A percentile compares a stretch with the other conserved stretches of the same genome.
Evolutionary conservation across 2,797 vertebrate genomes (phyloP).

Genomic region (Gallinago stenura): DNA sequence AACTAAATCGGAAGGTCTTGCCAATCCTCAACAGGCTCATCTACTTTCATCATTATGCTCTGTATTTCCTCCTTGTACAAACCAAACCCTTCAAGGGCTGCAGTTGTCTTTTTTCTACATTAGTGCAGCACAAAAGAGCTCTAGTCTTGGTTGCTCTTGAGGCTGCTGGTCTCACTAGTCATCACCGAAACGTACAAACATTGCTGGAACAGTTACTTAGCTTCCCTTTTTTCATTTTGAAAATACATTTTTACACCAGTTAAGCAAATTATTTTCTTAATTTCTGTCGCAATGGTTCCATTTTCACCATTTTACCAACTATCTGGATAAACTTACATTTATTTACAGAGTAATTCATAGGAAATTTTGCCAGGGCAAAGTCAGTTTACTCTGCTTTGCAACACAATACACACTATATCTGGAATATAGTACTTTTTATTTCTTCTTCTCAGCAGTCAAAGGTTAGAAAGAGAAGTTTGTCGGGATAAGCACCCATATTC

Average conservation of each 20-base stretch:
- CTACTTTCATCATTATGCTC: not conserved
- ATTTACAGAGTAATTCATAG: not conserved
- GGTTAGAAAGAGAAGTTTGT: not conserved
- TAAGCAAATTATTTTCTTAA: not conserved
- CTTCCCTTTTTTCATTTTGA: not conserved
- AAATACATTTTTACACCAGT: not conserved
- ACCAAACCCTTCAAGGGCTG: not conserved
- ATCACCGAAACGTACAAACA: not conserved
- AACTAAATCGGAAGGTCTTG: not conserved
- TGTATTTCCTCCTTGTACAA: not conserved
- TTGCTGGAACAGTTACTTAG: not conserved
- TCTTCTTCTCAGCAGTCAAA: not conserved
- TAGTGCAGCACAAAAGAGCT: not conserved
- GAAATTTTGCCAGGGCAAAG: not conserved
- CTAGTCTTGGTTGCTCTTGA: not conserved
- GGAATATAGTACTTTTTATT: not conserved
- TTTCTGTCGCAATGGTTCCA: not conserved
- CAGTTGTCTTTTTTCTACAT: not conserved
- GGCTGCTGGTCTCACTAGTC: not conserved
- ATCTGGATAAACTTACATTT: not conserved
- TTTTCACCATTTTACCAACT: not conserved
- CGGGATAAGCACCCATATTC: not conserved
- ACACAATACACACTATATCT: not conserved
- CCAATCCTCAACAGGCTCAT: not conserved
- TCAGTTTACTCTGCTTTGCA: not conserved